phyloP scores from a whole-genome alignment of 2,888 invertebrate species.

The Bimastos eiseni region DNA sequence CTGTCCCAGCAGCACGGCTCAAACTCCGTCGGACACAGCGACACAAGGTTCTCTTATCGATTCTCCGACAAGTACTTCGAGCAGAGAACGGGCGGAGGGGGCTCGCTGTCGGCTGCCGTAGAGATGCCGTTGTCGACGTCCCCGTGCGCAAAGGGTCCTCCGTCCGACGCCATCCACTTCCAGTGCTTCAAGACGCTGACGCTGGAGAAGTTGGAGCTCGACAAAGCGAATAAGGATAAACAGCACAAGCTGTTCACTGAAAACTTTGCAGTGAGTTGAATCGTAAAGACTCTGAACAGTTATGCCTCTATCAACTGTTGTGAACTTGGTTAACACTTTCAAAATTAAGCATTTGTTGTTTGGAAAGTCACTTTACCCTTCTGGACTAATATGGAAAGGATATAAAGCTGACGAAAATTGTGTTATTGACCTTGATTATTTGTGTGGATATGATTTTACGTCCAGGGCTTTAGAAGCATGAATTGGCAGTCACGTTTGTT shows the following conservation, averaged over 20 bases:
- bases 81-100: neutral
- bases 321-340: too few species aligned
- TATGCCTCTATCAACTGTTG: too few species aligned
- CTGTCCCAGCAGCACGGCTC: neutral
- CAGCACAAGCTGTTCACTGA: conserved; percentile 81
- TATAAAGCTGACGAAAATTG: too few species aligned
- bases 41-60: neutral
- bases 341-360: too few species aligned
- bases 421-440: too few species aligned
- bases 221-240: conserved; percentile 91
- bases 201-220: conserved; percentile 69
- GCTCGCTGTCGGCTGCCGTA: neutral
- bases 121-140: neutral
- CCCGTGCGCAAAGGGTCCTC: neutral
- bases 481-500: too few species aligned
- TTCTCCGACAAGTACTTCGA: neutral
- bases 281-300: too few species aligned
- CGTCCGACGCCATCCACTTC: neutral
- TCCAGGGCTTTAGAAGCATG: too few species aligned
- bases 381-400: too few species aligned
- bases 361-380: too few species aligned
- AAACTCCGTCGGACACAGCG: neutral
- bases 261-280: conserved; percentile 82
- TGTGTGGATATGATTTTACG: too few species aligned
- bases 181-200: conserved; percentile 34